Base-by-base conservation (phyloP, 2,888 invertebrate species). In the Andrena hattorfiana region DNA sequence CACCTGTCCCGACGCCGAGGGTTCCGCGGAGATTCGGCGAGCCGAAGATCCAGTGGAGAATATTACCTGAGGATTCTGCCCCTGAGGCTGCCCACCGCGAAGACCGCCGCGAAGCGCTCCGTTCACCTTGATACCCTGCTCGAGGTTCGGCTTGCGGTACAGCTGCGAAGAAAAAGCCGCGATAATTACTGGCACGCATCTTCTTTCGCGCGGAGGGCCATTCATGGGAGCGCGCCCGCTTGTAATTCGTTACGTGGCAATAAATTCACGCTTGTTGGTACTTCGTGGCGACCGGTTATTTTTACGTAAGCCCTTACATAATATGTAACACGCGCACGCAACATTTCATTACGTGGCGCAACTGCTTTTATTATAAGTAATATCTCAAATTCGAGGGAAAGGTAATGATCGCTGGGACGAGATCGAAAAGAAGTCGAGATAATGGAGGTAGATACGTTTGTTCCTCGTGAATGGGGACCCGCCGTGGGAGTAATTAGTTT, bases 141-240 rank as follows among this genome's bases (percentile, higher is more conserved):
- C 80, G 6, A 78, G 42, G 23, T 51, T 66, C 87, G 92, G 92
- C 70, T 91, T 92, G 35, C 93, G 92, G 85, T 93, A 93, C 1
- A 90, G 74, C 93, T 93, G 77, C 3, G 66, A 72, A 54, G 20
- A 59, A 32, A 23, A 26, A 42, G 5, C 10, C 42, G 20, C 5
- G 28, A 8, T 48, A 62, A 69, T 67, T 16, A 49, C 42, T 16
- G 16, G 4, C 42, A 42, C 42, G 42, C 59, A 26, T 16, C n/a
- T 54, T 74, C 23, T 6, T 26, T 20, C 16, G 28, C 8, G 20
- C 16, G 10, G 26, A 13, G n/a, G 3, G 59, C 26, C 49, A 35
- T 59, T 63, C 63, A 69, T 10, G 32, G 35, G 35, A 30, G 20
- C 28, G 8, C 28, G 20, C 16, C 26, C 32, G 20, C 20, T 48